Evolutionary conservation across 1,140 invertebrate genomes (phyloP), one percentile per base, ranked within the genome.

Genomic region (Pygmarrhopalites habei): DNA sequence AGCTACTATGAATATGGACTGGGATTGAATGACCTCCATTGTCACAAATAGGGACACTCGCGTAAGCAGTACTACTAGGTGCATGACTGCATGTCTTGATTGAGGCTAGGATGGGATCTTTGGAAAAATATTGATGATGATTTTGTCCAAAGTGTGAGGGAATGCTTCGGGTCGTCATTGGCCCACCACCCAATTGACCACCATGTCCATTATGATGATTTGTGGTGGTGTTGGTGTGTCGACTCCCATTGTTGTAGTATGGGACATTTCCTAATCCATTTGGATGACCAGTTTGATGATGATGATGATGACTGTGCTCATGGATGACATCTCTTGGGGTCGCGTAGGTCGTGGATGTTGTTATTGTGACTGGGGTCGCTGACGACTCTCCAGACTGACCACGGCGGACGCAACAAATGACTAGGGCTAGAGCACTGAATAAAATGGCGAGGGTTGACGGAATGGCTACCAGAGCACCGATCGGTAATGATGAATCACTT

Each of bases 21-120:
- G 51, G 51, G 21, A n/a, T n/a, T n/a, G n/a, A n/a, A n/a, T 52
- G 56, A 23, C 35, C 55, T 59, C 65, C 59, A 10, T 41, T 53
- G 26, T 64, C 62, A 25, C 62, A 64, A 28, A 67, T 67, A 7
- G 62, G 62, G 12, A 67, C 66, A 49, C 62, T 64, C 3, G 66
- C 66, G 19, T 67, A 67, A 0, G 66, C 66, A 21, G 66, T 47
- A 64, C 57, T 64, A 60, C 58, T 67, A 41, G 23, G 30, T 15
- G 43, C 26, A n/a, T 26, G 12, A 39, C 15, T 58, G 0, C 26
- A 46, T 21, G 15, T 41, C 28, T 49, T 61, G 39, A 21, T 21
- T 59, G 14, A 10, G 21, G 58, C 29, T 30, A 41, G 29, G 1
- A 39, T 26, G 19, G 32, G 29, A 25, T 56, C 55, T 28, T 63